Percentiles rank a stretch among this genome's conserved stretches.
Evolutionary conservation across 2,797 vertebrate species (phyloP).

Genomic region (Schizopygopsis pylzovi): DNA sequence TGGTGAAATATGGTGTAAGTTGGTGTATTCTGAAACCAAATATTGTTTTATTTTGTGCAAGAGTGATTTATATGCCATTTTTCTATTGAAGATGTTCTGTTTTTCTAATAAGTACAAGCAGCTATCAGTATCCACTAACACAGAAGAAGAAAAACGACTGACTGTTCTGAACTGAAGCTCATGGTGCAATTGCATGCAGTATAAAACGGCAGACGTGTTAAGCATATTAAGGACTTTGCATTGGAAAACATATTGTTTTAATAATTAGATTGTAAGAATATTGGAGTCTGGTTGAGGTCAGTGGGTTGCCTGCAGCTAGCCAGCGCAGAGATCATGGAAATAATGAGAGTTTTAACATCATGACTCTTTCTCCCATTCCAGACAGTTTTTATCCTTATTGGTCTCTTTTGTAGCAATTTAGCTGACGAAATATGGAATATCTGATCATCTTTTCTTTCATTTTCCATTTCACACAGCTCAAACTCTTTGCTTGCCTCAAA

Average conservation of each 20-base stretch:
- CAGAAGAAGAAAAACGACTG: not conserved
- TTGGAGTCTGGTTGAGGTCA: slow-evolving; percentile 46
- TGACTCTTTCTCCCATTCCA: slow-evolving; percentile 32
- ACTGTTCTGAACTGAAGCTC: slow-evolving; percentile 27
- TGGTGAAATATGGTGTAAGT: slow-evolving; percentile 44
- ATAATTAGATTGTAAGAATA: slow-evolving; percentile 30
- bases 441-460: slow-evolving; percentile 45
- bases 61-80: slow-evolving; percentile 45
- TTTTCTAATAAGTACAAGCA: slow-evolving; percentile 45
- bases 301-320: slow-evolving; percentile 42
- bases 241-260: slow-evolving; percentile 45
- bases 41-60: slow-evolving; percentile 49
- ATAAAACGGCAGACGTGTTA: slow-evolving; percentile 1
- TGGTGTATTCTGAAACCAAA: slow-evolving; percentile 35
- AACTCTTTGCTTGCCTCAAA: not conserved
- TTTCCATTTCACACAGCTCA: slow-evolving; percentile 47
- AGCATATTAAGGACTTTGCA: slow-evolving; percentile 37
- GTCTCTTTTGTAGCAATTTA: slow-evolving; percentile 11
- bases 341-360: slow-evolving; percentile 52
- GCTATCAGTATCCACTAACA: slow-evolving; percentile 16
- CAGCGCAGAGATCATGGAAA: slow-evolving; percentile 56
- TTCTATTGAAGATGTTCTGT: slow-evolving; percentile 39
- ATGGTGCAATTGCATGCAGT: slow-evolving; percentile 27
- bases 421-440: slow-evolving; percentile 35
- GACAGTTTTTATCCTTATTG: slow-evolving; percentile 38